A percentile compares a stretch with the other conserved stretches of the same genome.
phyloP scores from a whole-genome alignment of 2,113 vertebrate species.

The Gila orcuttii region DNA sequence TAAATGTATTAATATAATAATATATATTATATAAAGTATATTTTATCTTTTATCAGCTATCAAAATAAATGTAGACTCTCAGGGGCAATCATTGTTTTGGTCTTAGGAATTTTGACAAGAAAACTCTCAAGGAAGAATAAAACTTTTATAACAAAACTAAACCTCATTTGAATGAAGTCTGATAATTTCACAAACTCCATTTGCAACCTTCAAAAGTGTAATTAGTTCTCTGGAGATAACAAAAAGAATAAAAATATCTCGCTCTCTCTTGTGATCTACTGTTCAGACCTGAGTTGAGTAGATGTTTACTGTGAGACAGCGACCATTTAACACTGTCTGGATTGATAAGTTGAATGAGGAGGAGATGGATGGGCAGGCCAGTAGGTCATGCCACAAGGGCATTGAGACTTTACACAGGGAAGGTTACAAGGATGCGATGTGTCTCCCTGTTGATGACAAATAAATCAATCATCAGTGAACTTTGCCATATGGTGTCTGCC shows the following conservation, averaged over 20 bases:
- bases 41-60: not conserved
- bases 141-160: not conserved
- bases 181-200: not conserved
- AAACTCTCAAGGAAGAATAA: not conserved
- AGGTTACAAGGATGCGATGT: conserved; percentile 60
- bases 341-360: conserved; percentile 53
- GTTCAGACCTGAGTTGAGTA: conserved; percentile 5
- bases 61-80: not conserved
- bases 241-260: not conserved
- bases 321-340: conserved; percentile 46
- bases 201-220: conserved; percentile 18
- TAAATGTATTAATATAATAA: too few relatives aligned
- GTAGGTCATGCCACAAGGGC: conserved; percentile 67
- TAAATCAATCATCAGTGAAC: conserved; percentile 64
- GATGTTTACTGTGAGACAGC: conserved; percentile 24
- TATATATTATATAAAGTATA: too few relatives aligned
- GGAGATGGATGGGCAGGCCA: conserved; percentile 68
- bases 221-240: conserved; percentile 18
- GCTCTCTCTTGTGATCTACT: not conserved
- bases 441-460: conserved; percentile 61
- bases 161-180: conserved; percentile 13
- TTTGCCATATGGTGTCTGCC: conserved; percentile 30
- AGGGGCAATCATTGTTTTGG: not conserved
- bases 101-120: not conserved
- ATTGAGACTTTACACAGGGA: conserved; percentile 59